Base-by-base conservation (phyloP, 1,140 invertebrate species). In the Brachystomella parvula region DNA sequence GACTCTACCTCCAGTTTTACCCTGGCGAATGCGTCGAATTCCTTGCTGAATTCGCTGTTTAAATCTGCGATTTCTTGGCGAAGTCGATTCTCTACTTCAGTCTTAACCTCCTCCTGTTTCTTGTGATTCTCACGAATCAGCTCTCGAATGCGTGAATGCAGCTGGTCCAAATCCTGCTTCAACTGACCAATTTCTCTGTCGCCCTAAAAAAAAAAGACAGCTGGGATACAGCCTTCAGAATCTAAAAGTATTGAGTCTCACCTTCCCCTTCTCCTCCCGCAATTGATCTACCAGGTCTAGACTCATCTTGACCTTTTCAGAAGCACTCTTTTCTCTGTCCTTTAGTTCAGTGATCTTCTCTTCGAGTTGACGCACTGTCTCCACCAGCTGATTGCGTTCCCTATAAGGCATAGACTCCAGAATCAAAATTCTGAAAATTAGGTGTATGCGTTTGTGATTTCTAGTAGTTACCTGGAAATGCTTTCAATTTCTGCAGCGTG, bases 11-110 rank as follows among this genome's bases (percentile, higher is more conserved):
- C 89, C 69, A 90, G 68, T 77, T 88, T 79, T 0, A 88, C 78
- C 74, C 88, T 88, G 47, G 85, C 84, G 0, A 86, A 84, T 19
- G 83, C 83, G 72, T 91, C 88, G 83, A 87, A 89, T 74, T 90
- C 87, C 3, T 83, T 83, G 0, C 84, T 85, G 19, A 89, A 78
- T 73, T 90, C 88, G 24, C 84, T 83, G 15, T 85, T 87, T 30
- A 90, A 77, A 70, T 89, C 86, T 74, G 90, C 88, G 47, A 88
- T 83, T 73, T 85, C 83, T 64, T 85, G 84, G 59, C 82, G 84
- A 75, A 87, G 89, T 0, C 87, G 80, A 63, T 86, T 80, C 73
- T 90, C 88, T 2, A 87, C 84, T 29, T 84, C 84, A 49, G 83
- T 82, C 9, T 87, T 81, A 74, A 89, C 87, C 47, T 89, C 87